Conservation (phyloP, 2,113 vertebrate genomes). For the Nicator chloris region DNA sequence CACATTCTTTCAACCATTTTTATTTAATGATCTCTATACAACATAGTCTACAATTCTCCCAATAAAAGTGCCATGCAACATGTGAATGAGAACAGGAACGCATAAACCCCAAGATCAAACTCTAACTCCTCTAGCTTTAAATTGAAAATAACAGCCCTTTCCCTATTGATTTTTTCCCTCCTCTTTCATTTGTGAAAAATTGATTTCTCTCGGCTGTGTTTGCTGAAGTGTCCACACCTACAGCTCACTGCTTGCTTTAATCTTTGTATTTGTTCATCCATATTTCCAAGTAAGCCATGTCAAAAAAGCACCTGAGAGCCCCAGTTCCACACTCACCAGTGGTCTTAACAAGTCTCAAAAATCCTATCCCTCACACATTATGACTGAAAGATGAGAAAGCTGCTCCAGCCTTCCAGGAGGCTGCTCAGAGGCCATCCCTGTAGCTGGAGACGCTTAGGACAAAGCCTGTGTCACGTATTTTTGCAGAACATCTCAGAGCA, state of each 20-base stretch:
- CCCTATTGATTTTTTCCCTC: slow-evolving; percentile 53
- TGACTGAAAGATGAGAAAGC: background rate
- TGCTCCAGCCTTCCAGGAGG: background rate
- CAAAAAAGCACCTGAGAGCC: background rate
- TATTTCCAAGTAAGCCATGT: background rate
- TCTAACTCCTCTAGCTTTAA: slow-evolving; percentile 1
- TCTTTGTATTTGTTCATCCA: slow-evolving; percentile 16
- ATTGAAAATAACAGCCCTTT: slow-evolving; percentile 56
- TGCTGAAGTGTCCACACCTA: slow-evolving; percentile 7
- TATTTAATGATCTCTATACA: slow-evolving; percentile 34
- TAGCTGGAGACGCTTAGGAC: background rate
- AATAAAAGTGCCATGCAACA: slow-evolving; percentile 26
- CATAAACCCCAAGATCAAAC: slow-evolving; percentile 32
- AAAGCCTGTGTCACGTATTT: rapidly evolving
- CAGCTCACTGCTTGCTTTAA: slow-evolving; percentile 43
- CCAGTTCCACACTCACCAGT: background rate
- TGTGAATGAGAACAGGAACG: slow-evolving; percentile 52
- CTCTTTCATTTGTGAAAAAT: slow-evolving; percentile 60
- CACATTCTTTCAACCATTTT: slow-evolving; percentile 22
- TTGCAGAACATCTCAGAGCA: background rate
- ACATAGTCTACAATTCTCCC: slow-evolving; percentile 22
- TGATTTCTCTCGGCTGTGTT: slow-evolving; percentile 19
- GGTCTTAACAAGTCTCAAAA: background rate
- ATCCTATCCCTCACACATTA: background rate
- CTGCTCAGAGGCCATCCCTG: background rate